Evolutionary conservation across 2,888 invertebrate genomes (phyloP).

Genomic region (Tenthredo notha): DNA sequence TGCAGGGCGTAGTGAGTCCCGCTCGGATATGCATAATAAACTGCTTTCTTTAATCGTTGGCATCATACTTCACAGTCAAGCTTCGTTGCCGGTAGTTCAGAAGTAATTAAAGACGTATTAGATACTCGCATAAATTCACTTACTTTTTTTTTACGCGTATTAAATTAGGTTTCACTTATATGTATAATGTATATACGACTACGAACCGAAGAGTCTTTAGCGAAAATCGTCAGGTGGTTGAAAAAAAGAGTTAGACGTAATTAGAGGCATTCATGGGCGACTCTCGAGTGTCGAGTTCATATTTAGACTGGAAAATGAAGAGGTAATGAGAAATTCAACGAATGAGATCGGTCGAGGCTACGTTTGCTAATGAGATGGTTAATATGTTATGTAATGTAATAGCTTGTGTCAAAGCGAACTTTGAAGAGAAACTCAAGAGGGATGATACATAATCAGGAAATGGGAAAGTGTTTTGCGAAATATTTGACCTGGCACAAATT

Average conservation of each 20-base stretch:
- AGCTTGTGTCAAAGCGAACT: background rate
- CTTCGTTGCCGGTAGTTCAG: slow-evolving; percentile 23
- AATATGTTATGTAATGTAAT: slow-evolving; percentile 1
- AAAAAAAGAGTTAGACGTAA: background rate
- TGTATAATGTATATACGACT: too few species aligned
- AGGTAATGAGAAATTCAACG: background rate
- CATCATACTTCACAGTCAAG: slow-evolving; percentile 33
- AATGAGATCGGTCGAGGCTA: background rate
- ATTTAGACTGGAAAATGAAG: slow-evolving; percentile 1
- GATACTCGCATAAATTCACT: slow-evolving; percentile 14
- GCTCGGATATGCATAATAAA: slow-evolving; percentile 54
- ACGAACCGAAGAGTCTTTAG: background rate
- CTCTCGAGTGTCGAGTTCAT: background rate
- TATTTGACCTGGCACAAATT: slow-evolving; percentile 41
- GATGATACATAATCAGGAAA: background rate
- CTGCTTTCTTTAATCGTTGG: slow-evolving; percentile 50
- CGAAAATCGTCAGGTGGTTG: slow-evolving; percentile 21
- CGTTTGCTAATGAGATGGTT: slow-evolving; percentile 32
- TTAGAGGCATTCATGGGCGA: slow-evolving; percentile 6
- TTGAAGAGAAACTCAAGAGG: background rate
- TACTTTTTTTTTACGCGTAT: background rate
- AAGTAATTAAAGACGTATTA: slow-evolving; percentile 40
- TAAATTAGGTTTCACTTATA: background rate
- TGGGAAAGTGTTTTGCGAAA: slow-evolving; percentile 4
- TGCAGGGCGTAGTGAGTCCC: slow-evolving; percentile 32